Conservation (phyloP, 2,888 invertebrate genomes). For the Heteromurus nitidus region DNA sequence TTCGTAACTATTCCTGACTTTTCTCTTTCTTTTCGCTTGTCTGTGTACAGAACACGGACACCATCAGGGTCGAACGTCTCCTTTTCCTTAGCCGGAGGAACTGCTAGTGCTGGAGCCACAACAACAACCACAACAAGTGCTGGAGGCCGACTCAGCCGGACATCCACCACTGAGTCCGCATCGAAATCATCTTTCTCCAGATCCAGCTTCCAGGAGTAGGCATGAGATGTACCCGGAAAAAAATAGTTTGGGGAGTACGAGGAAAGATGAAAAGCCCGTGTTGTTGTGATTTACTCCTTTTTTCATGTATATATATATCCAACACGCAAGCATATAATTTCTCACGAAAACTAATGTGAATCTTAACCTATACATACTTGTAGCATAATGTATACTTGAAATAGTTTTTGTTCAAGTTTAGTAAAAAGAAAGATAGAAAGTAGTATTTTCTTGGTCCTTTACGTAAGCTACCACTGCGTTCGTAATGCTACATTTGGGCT, state of each 20-base stretch:
- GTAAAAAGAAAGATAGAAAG: background rate
- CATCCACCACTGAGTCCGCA: conserved; percentile 41
- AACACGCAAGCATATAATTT: background rate
- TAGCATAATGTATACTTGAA: background rate
- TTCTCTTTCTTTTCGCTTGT: conserved; percentile 4
- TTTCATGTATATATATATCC: background rate
- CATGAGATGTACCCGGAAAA: background rate
- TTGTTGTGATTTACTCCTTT: background rate
- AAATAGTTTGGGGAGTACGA: too few species aligned
- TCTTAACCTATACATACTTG: conserved; percentile 17
- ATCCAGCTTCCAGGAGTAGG: conserved; percentile 50
- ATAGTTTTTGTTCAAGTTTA: background rate
- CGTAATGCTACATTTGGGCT: conserved; percentile 16
- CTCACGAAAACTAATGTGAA: conserved; percentile 23
- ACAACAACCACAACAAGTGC: conserved; percentile 44
- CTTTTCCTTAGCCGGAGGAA: conserved; percentile 63
- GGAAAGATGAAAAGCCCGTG: background rate
- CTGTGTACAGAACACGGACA: conserved; percentile 81
- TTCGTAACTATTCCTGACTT: background rate
- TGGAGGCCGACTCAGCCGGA: conserved; percentile 42
- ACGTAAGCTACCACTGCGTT: conserved; percentile 35
- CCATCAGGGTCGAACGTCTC: conserved; percentile 81
- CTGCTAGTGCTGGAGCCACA: conserved; percentile 46
- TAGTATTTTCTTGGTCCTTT: conserved; percentile 7
- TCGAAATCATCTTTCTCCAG: conserved; percentile 52